Evolutionary conservation across 1,140 invertebrate genomes (phyloP), one percentile per base, ranked within the genome.

Genomic region (Sinella curviseta): DNA sequence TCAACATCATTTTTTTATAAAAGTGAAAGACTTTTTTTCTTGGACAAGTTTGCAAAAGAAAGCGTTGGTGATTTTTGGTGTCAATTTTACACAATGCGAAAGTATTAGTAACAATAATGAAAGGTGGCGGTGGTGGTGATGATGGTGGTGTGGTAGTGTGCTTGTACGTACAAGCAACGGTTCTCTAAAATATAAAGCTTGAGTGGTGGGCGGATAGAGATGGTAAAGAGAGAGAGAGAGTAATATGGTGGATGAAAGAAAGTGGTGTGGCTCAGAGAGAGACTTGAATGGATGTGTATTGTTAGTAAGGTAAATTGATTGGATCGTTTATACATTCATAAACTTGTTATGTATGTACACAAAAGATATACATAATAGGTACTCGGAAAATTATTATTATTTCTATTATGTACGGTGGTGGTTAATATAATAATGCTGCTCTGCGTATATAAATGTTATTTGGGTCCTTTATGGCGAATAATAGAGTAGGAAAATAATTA

Each of bases 201-300:
- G n/a, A n/a, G n/a, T n/a, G n/a, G n/a, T n/a, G n/a, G n/a, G n/a
- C n/a, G n/a, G n/a, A n/a, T n/a, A n/a, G n/a, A n/a, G n/a, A n/a
- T n/a, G n/a, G n/a, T n/a, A 48, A 48, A 48, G 8, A 48, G 39
- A 48, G 39, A 48, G 39, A 12, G 39, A 48, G 20, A 48, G 39
- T n/a, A n/a, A n/a, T n/a, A n/a, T n/a, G n/a, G n/a, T n/a, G n/a
- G n/a, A n/a, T n/a, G n/a, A n/a, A n/a, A n/a, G n/a, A n/a, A n/a
- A n/a, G n/a, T n/a, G n/a, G n/a, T n/a, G n/a, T n/a, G n/a, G n/a
- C n/a, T n/a, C n/a, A 48, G 39, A 12, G 39, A 48, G 20, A 48
- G 39, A 12, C 39, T 48, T 60, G 57, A 60, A 60, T 60, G 57
- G 57, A 60, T 60, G 57, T 8, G 17, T 60, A n/a, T 60, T 60